Conservation (phyloP, 2,888 invertebrate genomes). For the Lepas anatifera region DNA sequence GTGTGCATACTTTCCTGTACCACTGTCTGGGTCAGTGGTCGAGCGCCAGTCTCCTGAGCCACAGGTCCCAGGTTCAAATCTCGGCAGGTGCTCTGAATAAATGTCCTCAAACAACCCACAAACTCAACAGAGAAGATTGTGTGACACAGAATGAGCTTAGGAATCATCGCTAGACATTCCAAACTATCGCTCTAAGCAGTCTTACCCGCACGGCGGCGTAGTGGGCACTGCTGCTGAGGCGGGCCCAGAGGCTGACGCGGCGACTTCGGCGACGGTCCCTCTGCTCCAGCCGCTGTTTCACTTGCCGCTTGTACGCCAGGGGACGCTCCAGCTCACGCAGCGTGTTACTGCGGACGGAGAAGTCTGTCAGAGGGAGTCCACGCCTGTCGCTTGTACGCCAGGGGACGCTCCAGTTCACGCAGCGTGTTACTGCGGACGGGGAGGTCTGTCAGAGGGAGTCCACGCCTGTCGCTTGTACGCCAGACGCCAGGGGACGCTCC, state of each 20-base stretch:
- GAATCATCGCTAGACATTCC: too few species aligned
- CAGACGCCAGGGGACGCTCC: slow-evolving; percentile 53
- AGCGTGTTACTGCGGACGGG: slow-evolving; percentile 55
- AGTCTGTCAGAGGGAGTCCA: too few species aligned
- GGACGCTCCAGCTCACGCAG: slow-evolving; percentile 55
- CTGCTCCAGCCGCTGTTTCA: slow-evolving; percentile 47
- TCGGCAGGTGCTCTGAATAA: too few species aligned
- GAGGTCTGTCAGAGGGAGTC: too few species aligned
- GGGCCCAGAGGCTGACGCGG: slow-evolving; percentile 4
- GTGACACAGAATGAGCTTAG: too few species aligned
- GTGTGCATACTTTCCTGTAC: background rate
- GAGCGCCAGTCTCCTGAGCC: too few species aligned
- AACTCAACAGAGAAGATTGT: too few species aligned
- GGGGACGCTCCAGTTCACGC: slow-evolving; percentile 52
- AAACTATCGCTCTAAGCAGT: too few species aligned
- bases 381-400: slow-evolving; percentile 53
- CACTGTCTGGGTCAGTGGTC: too few species aligned
- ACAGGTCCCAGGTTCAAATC: too few species aligned
- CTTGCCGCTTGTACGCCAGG: slow-evolving; percentile 51
- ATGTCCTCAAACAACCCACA: too few species aligned
- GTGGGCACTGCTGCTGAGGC: background rate
- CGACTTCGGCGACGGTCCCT: slow-evolving; percentile 18
- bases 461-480: slow-evolving; percentile 54
- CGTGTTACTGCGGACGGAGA: slow-evolving; percentile 53
- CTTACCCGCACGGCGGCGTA: background rate